Evolutionary conservation across 2,113 vertebrate species (phyloP), one percentile per base, ranked within the genome.

Genomic region (Puffinus mauretanicus): DNA sequence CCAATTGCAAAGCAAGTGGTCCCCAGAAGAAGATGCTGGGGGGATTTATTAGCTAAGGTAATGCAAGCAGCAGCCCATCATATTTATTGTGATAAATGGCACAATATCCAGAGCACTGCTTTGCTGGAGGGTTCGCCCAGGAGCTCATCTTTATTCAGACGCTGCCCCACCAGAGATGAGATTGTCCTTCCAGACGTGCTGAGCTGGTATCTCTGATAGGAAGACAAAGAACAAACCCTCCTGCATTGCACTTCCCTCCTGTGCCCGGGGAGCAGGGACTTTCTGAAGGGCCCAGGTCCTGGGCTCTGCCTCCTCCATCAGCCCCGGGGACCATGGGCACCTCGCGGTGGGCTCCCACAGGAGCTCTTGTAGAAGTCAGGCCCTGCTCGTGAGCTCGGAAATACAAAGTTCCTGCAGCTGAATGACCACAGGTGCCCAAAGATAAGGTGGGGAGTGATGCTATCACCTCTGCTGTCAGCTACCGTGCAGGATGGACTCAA

Each of bases 121-220:
- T 54, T 44, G 82, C 93, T 65, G 70, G 70, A 84, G 86, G 83
- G 67, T 75, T 93, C 17, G 13, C 76, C 90, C 44, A 42, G 57
- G 82, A 94, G 88, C 94, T 97, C 96, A 96, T 97, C 88, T 90
- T 97, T 85, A 97, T 97, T 97, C 95, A 79, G 82, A 75, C 3
- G 0, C 72, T 3, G 14, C 86, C 91, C 86, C 3, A 3, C 40
- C 81, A 52, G 72, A 47, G 92, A 94, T 67, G 95, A 96, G 95
- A 80, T 94, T 94, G 95, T 77, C 93, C 93, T 71, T 83, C 73
- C 94, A 90, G 93, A 78, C 10, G 15, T 83, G 91, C 95, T 95
- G 94, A 95, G 96, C 82, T 92, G 52, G 66, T 91, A 15, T 77
- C 88, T 94, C 70, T 61, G 88, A 58, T 40, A 17, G 36, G 34